A percentile compares a stretch with the other conserved stretches of the same genome.
phyloP scores from a whole-genome alignment of 2,113 vertebrate genomes.

The Tricholaema leucomelas region DNA sequence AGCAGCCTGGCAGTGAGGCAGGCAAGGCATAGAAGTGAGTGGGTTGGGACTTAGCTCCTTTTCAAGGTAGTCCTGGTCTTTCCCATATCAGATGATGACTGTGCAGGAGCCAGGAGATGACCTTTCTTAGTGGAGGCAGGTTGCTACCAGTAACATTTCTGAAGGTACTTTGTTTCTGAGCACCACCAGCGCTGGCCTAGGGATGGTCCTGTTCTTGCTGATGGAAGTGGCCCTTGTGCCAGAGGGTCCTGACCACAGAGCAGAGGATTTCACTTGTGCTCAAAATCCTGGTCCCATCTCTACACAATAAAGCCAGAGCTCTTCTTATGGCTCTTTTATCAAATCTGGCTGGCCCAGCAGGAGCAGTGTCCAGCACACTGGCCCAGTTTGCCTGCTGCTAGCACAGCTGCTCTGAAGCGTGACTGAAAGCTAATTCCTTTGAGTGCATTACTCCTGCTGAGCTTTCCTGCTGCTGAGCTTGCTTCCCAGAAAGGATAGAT shows the following conservation, averaged over 20 bases:
- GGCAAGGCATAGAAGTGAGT: background rate
- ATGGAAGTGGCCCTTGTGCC: background rate
- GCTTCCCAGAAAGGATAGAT: slow-evolving; percentile 59
- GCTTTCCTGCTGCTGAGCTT: background rate
- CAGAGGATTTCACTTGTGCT: background rate
- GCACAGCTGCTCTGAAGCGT: slow-evolving; percentile 47
- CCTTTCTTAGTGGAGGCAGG: background rate
- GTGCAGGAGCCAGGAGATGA: background rate
- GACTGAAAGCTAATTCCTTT: slow-evolving; percentile 62
- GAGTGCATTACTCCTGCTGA: slow-evolving; percentile 34
- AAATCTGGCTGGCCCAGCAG: slow-evolving; percentile 3
- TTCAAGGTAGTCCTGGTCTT: background rate
- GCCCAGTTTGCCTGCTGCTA: slow-evolving; percentile 10
- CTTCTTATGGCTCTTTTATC: background rate
- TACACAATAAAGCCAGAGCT: background rate
- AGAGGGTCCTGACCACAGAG: background rate
- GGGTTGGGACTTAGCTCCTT: background rate
- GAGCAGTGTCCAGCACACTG: background rate
- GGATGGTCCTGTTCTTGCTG: background rate
- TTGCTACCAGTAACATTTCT: background rate
- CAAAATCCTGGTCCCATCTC: background rate
- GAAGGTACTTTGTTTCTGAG: background rate
- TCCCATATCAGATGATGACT: background rate
- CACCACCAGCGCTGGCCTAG: background rate
- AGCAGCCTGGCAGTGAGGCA: background rate